A percentile compares a stretch with the other conserved stretches of the same genome.
These are phyloP conservation scores for Gnatocerus cornutus DNA, from an alignment of 2,888 invertebrate species.

Conservation along the genomic window DNA sequence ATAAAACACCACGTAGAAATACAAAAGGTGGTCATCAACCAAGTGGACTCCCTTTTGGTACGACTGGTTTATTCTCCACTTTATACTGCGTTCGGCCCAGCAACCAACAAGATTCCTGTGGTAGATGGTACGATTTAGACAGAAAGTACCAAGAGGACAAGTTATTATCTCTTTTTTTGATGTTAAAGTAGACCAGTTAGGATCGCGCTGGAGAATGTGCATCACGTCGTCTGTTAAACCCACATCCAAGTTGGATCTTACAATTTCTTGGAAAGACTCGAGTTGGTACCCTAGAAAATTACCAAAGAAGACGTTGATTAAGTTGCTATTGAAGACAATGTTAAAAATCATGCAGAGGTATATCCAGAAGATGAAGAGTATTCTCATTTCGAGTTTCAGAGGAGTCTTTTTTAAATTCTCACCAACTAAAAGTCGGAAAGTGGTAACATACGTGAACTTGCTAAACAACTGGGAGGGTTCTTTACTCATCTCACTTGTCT, in stretches of 20 bases:
- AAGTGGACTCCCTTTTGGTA: conserved; percentile 24
- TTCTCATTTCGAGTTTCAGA: background rate
- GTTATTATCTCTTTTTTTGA: conserved; percentile 7
- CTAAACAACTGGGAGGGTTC: conserved; percentile 6
- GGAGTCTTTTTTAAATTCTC: conserved; percentile 23
- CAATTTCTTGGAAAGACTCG: conserved; percentile 39
- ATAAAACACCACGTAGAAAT: conserved; percentile 38
- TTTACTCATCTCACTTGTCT: background rate
- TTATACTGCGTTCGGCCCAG: conserved; percentile 35
- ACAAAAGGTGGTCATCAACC: conserved; percentile 35
- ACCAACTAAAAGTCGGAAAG: conserved; percentile 14
- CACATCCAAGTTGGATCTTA: conserved; percentile 19
- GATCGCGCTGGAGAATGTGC: conserved; percentile 13
- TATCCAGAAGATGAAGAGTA: conserved; percentile 36
- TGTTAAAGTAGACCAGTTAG: background rate
- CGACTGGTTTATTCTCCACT: conserved; percentile 15
- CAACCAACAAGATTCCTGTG: conserved; percentile 34
- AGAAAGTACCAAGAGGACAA: conserved; percentile 34
- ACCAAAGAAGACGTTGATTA: conserved; percentile 37
- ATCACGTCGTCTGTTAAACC: conserved; percentile 40
- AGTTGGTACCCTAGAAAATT: conserved; percentile 28
- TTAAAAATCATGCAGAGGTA: conserved; percentile 39
- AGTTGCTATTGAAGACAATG: conserved; percentile 34
- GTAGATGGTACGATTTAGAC: conserved; percentile 37
- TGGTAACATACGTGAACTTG: conserved; percentile 9